A percentile compares a stretch with the other conserved stretches of the same genome.
Conservation (phyloP, 2,113 vertebrate species). For the Tragelaphus buxtoni region DNA sequence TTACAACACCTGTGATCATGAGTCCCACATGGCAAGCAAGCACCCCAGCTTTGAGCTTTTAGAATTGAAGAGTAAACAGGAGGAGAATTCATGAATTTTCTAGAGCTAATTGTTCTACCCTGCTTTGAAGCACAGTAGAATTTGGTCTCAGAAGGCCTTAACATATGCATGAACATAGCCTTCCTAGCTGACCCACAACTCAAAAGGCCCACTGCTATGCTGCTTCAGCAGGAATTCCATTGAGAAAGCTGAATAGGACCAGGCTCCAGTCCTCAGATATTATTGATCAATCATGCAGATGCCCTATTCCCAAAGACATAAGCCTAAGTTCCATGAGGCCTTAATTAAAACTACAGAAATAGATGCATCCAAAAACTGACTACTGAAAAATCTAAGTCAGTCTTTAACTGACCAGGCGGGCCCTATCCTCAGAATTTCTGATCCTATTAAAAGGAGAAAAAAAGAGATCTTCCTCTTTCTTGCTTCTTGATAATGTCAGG, state of each 20-base stretch:
- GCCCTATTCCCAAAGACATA: not conserved
- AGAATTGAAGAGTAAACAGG: constrained; percentile 6
- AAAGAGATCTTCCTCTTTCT: not conserved
- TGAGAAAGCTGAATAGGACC: not conserved
- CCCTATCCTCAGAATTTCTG: not conserved
- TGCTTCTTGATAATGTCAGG: not conserved
- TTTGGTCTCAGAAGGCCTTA: constrained; percentile 32
- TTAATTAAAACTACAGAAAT: not conserved
- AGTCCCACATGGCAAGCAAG: not conserved
- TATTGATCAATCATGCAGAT: not conserved
- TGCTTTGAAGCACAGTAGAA: constrained; percentile 30
- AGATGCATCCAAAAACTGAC: not conserved
- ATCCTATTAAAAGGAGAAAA: not conserved
- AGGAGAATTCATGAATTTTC: constrained; percentile 42
- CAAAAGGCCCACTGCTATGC: not conserved
- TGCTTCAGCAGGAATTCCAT: not conserved
- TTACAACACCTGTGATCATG: constrained; percentile 46
- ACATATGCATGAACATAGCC: not conserved
- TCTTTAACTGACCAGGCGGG: not conserved
- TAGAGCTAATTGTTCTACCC: not conserved
- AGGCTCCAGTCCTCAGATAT: not conserved
- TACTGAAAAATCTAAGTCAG: not conserved
- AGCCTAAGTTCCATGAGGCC: not conserved
- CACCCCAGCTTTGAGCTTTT: constrained; percentile 32
- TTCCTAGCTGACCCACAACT: not conserved